Conservation (phyloP, 2,113 vertebrate genomes). For the Grallaria varia region DNA sequence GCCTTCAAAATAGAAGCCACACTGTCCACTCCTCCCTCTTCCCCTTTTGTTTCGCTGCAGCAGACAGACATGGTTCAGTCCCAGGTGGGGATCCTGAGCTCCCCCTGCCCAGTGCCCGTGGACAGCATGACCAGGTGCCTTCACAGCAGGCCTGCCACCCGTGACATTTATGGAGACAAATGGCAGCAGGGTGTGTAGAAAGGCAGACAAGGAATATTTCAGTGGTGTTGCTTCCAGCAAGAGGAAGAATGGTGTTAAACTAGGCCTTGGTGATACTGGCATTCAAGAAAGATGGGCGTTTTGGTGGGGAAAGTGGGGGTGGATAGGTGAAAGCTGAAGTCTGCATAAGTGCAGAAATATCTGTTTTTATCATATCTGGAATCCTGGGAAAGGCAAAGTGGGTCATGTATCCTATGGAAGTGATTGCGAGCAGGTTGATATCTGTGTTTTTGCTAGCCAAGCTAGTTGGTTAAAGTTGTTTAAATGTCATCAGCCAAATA, state of each 20-base stretch:
- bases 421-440: not conserved
- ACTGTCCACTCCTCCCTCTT: not conserved
- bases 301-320: not conserved
- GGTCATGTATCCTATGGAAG: not conserved
- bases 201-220: not conserved
- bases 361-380: not conserved
- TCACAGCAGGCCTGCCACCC: not conserved
- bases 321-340: not conserved
- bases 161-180: accelerated
- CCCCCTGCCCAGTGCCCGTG: accelerated
- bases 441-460: not conserved
- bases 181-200: not conserved
- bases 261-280: not conserved
- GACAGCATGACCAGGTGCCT: not conserved
- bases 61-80: too few species aligned
- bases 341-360: not conserved
- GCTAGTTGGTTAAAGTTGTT: not conserved
- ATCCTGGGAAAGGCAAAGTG: not conserved
- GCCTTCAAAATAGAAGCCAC: not conserved
- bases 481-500: not conserved
- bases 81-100: accelerated
- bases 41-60: not conserved
- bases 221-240: not conserved
- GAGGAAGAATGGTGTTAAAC: not conserved
- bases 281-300: not conserved